Evolutionary conservation across 2,113 vertebrate species (phyloP).

Genomic region (Thamnaconus septentrionalis): DNA sequence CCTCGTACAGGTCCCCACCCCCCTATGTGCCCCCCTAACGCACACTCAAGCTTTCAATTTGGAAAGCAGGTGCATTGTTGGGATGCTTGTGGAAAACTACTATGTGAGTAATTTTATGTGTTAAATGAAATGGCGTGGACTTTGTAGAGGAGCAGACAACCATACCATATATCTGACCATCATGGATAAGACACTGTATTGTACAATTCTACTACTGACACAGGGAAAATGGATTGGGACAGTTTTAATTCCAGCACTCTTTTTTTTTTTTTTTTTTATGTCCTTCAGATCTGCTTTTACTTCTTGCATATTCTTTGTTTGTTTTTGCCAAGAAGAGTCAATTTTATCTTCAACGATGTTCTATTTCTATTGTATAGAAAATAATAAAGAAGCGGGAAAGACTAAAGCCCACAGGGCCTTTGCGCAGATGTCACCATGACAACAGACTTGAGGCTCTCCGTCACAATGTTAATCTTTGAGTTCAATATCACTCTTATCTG

Average conservation of each 20-base stretch:
- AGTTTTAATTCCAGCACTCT: slow-evolving; percentile 49
- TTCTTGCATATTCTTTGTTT: slow-evolving; percentile 60
- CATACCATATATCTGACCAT: slow-evolving; percentile 59
- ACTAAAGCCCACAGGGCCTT: slow-evolving; percentile 64
- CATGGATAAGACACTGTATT: slow-evolving; percentile 56
- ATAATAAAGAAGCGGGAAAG: slow-evolving; percentile 70
- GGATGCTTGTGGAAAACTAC: slow-evolving; percentile 60
- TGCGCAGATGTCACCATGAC: slow-evolving; percentile 73
- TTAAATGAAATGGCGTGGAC: slow-evolving; percentile 66
- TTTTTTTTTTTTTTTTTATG: slow-evolving; percentile 5
- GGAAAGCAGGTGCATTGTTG: slow-evolving; percentile 56
- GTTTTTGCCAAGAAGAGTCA: slow-evolving; percentile 71
- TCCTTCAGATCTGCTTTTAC: slow-evolving; percentile 69
- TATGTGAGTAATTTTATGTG: slow-evolving; percentile 62
- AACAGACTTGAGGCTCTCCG: slow-evolving; percentile 70
- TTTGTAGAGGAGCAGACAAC: slow-evolving; percentile 67
- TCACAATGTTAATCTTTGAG: slow-evolving; percentile 69
- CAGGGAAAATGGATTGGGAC: slow-evolving; percentile 51
- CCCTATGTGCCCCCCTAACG: slow-evolving; percentile 96
- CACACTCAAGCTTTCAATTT: slow-evolving; percentile 40
- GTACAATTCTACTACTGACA: slow-evolving; percentile 56
- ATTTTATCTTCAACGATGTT: slow-evolving; percentile 74
- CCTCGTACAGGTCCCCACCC: slow-evolving; percentile 93
- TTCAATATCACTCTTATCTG: slow-evolving; percentile 70
- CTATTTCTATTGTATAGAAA: slow-evolving; percentile 80